A percentile compares a stretch with the other conserved stretches of the same genome.
phyloP scores from a whole-genome alignment of 2,797 vertebrate genomes.

The Streptopelia turtur region DNA sequence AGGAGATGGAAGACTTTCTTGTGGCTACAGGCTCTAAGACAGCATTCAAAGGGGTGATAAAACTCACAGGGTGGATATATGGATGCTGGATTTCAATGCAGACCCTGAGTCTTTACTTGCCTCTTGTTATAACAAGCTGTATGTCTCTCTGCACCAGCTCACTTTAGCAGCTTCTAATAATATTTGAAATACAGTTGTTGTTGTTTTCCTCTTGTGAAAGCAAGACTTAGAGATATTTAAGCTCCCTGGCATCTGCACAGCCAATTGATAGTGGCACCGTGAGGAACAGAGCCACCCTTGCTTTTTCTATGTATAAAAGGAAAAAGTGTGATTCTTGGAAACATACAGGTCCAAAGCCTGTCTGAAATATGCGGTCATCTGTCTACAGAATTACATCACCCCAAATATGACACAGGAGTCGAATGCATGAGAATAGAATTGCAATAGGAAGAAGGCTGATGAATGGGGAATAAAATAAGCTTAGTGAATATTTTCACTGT shows the following conservation, averaged over 20 bases:
- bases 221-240: not conserved
- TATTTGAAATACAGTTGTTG: accelerated
- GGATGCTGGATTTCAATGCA: not conserved
- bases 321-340: not conserved
- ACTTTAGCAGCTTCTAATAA: not conserved
- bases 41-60: not conserved
- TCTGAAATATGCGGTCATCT: not conserved
- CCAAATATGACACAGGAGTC: not conserved
- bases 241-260: not conserved
- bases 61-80: not conserved
- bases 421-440: accelerated
- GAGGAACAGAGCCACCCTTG: not conserved
- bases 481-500: accelerated
- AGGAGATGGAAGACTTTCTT: not conserved
- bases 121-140: not conserved
- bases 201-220: not conserved
- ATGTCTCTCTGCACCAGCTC: not conserved
- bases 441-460: not conserved
- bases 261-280: not conserved
- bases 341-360: not conserved
- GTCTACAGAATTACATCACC: not conserved
- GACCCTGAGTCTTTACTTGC: not conserved
- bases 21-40: not conserved
- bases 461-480: not conserved
- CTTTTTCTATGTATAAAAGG: accelerated